A percentile compares a stretch with the other conserved stretches of the same genome.
Conservation (phyloP, 1,140 invertebrate genomes). For the Temnothorax curvispinosus region DNA sequence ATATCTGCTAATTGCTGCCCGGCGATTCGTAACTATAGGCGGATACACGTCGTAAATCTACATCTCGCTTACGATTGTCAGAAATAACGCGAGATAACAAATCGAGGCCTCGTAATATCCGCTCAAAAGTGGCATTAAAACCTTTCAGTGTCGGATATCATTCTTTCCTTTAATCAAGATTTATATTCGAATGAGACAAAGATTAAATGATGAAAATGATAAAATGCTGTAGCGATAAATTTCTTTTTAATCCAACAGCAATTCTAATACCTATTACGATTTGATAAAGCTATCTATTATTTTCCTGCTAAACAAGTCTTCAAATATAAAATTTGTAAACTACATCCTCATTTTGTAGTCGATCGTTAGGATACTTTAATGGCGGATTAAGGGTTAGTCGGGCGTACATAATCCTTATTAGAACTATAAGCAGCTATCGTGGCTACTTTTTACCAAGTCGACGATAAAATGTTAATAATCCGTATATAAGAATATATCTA, state of each 20-base stretch:
- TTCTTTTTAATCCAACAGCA: neutral
- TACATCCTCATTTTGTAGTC: neutral
- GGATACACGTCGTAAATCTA: conserved; percentile 31
- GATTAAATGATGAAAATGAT: neutral
- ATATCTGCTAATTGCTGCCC: conserved; percentile 66
- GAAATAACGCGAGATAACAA: conserved; percentile 30
- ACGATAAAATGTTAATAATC: conserved; percentile 11
- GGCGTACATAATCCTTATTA: conserved; percentile 6
- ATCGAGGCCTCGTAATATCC: neutral
- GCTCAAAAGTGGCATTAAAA: neutral
- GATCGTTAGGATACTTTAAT: conserved; percentile 6
- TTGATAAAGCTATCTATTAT: neutral
- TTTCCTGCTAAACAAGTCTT: neutral
- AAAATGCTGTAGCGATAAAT: neutral
- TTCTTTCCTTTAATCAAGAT: neutral
- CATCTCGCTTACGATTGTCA: conserved; percentile 39
- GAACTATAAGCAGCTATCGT: neutral
- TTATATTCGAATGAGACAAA: neutral
- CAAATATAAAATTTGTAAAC: neutral
- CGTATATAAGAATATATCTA: neutral
- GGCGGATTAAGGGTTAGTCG: neutral
- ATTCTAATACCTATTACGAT: neutral
- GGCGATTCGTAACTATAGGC: conserved; percentile 20
- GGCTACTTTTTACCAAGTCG: neutral
- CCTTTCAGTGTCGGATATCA: neutral